A percentile compares a stretch with the other conserved stretches of the same genome.
phyloP scores from a whole-genome alignment of 2,113 vertebrate species.

The Caretta caretta region DNA sequence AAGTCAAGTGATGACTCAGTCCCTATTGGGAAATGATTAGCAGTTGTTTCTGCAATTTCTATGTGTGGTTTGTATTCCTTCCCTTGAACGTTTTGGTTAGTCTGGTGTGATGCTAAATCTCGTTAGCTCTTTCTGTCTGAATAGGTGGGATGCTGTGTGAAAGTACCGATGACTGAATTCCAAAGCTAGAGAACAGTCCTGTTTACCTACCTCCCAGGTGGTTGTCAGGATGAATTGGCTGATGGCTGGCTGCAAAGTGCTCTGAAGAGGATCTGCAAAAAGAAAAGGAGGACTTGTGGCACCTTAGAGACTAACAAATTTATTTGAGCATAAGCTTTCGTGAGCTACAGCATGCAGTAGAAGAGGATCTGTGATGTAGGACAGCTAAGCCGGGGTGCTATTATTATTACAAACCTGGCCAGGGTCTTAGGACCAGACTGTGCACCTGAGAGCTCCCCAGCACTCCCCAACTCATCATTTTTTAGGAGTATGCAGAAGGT shows the following conservation, averaged over 20 bases:
- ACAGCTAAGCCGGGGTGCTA: neutral
- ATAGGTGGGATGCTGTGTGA: neutral
- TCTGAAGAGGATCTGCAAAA: neutral
- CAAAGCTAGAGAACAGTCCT: neutral
- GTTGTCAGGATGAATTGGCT: neutral
- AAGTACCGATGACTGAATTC: neutral
- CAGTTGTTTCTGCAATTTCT: neutral
- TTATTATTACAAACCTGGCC: neutral
- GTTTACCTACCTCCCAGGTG: neutral
- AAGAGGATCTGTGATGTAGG: neutral
- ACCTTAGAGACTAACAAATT: no score
- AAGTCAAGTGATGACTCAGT: neutral
- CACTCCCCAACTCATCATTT: neutral
- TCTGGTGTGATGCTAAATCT: neutral
- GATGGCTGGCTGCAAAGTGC: neutral
- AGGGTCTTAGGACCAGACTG: neutral
- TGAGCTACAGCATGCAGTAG: neutral
- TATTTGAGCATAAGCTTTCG: no score
- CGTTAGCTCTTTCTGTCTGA: neutral
- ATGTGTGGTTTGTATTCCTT: neutral
- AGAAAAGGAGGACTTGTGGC: no score
- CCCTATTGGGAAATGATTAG: neutral
- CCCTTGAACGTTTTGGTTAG: neutral
- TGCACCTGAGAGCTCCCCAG: neutral
- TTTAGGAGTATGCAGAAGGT: neutral